Evolutionary conservation across 2,888 invertebrate genomes (phyloP).

Genomic region (Petrolisthes manimaculis): DNA sequence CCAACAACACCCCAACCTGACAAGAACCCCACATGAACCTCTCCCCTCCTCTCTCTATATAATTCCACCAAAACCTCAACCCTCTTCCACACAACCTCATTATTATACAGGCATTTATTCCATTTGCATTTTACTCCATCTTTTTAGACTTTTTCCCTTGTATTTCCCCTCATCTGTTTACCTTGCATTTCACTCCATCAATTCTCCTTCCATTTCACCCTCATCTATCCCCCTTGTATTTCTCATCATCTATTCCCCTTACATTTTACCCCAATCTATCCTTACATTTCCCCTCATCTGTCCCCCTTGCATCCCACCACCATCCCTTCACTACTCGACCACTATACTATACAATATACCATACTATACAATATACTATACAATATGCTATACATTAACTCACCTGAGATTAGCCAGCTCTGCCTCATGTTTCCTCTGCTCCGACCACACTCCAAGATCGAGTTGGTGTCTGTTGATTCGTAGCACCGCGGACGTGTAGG

Average conservation of each 20-base stretch:
- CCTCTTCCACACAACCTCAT: too few relatives aligned
- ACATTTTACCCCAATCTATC: not conserved
- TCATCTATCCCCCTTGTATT: too few relatives aligned
- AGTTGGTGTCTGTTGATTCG: conserved; percentile 77
- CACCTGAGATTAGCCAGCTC: conserved; percentile 80
- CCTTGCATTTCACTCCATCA: too few relatives aligned
- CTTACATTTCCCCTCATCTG: not conserved
- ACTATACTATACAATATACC: not conserved
- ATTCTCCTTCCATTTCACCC: not conserved
- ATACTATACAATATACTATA: not conserved
- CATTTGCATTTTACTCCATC: too few relatives aligned
- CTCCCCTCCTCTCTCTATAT: too few relatives aligned
- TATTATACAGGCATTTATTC: too few relatives aligned
- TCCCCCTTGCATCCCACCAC: too few relatives aligned
- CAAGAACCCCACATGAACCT: too few relatives aligned
- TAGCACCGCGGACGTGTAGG: conserved; percentile 89
- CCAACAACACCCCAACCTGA: too few relatives aligned
- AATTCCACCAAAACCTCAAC: too few relatives aligned
- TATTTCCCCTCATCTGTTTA: too few relatives aligned
- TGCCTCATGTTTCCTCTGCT: conserved; percentile 80
- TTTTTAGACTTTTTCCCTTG: too few relatives aligned
- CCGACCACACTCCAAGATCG: conserved; percentile 80
- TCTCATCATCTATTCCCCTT: not conserved
- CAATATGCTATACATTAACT: conserved; percentile 17
- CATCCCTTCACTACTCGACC: not conserved